phyloP scores from a whole-genome alignment of 1,140 invertebrate species.

The Calephelis virginiensis region DNA sequence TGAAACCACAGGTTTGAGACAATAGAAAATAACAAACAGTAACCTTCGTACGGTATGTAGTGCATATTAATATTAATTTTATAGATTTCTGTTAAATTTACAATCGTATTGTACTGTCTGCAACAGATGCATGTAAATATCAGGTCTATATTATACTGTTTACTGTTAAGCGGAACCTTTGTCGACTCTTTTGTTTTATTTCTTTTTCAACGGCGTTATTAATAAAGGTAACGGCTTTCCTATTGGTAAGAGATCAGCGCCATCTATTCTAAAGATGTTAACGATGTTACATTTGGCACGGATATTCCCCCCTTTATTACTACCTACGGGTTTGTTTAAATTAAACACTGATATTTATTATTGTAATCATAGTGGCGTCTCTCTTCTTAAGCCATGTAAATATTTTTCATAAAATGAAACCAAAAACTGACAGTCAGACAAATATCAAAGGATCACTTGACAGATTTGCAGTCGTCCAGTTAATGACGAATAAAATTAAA shows the following conservation, averaged over 20 bases:
- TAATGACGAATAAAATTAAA: no score
- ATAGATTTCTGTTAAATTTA: slow-evolving; percentile 11
- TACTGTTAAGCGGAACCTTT: background rate
- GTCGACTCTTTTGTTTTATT: background rate
- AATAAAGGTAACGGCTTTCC: background rate
- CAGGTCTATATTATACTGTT: background rate
- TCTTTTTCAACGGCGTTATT: no score
- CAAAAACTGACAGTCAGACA: no score
- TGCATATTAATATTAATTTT: slow-evolving; percentile 13
- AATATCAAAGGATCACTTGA: no score
- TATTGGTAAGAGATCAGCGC: background rate
- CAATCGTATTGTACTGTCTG: slow-evolving; percentile 1
- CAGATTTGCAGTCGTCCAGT: no score
- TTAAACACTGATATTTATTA: background rate
- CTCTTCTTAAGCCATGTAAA: no score
- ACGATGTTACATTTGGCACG: no score
- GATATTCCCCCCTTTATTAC: no score
- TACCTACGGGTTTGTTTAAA: no score
- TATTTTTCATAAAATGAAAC: no score
- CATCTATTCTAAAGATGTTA: no score
- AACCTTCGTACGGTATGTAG: background rate
- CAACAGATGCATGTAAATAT: background rate
- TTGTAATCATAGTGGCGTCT: no score
- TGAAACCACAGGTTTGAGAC: background rate
- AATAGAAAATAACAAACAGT: slow-evolving; percentile 16